Conservation (phyloP, 2,113 vertebrate species). For the Hydropotes inermis region DNA sequence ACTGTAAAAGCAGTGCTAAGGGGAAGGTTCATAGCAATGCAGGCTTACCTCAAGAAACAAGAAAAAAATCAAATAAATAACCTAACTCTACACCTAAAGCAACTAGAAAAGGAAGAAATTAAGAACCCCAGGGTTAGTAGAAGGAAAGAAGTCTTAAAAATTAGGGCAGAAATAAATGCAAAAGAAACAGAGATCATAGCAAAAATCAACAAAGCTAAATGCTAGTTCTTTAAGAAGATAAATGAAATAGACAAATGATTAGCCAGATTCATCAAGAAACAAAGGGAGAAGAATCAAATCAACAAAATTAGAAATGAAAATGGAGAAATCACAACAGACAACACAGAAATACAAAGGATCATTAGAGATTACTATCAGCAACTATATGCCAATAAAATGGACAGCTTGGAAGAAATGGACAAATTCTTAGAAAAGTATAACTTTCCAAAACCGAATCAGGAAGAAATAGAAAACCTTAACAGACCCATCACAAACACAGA, state of each 20-base stretch:
- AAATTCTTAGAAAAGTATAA: background rate
- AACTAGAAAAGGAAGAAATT: background rate
- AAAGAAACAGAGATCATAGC: background rate
- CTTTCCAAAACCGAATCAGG: background rate
- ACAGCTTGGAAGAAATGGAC: background rate
- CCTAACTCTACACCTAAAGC: no score
- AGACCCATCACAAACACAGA: background rate
- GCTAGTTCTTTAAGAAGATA: background rate
- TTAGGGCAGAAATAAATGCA: background rate
- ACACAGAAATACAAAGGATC: background rate
- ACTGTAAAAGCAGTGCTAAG: background rate
- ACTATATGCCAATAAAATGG: background rate
- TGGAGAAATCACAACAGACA: background rate
- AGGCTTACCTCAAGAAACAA: background rate
- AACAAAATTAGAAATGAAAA: background rate
- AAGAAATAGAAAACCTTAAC: background rate
- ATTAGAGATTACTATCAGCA: background rate
- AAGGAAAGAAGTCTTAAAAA: background rate
- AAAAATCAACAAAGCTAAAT: background rate
- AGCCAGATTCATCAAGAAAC: background rate
- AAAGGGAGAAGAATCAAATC: background rate
- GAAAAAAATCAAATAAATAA: background rate
- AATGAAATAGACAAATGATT: background rate
- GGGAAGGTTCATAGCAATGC: background rate
- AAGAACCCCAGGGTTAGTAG: background rate